Percentiles rank a stretch among this genome's conserved stretches.
Evolutionary conservation across 2,888 invertebrate species (phyloP).

Genomic region (Balanococcus diminutus): DNA sequence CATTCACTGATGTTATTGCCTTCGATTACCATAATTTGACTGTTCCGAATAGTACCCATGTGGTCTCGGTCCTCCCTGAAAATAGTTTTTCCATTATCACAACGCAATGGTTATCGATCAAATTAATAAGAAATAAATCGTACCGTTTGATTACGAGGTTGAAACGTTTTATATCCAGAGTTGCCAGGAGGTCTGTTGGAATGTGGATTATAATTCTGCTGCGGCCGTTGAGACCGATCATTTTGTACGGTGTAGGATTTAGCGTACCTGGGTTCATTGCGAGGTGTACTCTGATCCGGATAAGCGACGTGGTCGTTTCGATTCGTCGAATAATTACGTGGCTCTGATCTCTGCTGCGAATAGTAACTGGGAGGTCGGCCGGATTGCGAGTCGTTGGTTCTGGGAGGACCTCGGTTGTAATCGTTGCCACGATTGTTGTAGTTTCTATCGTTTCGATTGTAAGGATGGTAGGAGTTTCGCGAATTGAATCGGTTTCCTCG

Average conservation of each 20-base stretch:
- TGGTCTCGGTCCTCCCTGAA: constrained; percentile 56
- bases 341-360: background rate
- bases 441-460: constrained; percentile 35
- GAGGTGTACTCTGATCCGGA: background rate
- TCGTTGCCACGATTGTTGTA: constrained; percentile 2
- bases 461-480: background rate
- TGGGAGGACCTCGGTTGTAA: background rate
- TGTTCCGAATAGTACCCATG: constrained; percentile 47
- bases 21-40: background rate
- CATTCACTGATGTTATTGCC: constrained; percentile 39
- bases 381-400: background rate
- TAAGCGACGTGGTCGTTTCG: background rate
- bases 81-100: background rate
- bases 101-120: no score
- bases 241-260: background rate
- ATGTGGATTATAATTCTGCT: background rate
- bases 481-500: constrained; percentile 15
- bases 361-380: background rate
- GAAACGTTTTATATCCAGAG: constrained; percentile 33
- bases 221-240: constrained; percentile 7
- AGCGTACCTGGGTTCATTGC: background rate
- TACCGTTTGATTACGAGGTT: constrained; percentile 33
- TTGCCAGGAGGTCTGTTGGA: background rate
- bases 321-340: constrained; percentile 13
- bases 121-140: background rate